Base-by-base conservation (phyloP, 2,797 vertebrate genomes). In the Poliocrania exsul region DNA sequence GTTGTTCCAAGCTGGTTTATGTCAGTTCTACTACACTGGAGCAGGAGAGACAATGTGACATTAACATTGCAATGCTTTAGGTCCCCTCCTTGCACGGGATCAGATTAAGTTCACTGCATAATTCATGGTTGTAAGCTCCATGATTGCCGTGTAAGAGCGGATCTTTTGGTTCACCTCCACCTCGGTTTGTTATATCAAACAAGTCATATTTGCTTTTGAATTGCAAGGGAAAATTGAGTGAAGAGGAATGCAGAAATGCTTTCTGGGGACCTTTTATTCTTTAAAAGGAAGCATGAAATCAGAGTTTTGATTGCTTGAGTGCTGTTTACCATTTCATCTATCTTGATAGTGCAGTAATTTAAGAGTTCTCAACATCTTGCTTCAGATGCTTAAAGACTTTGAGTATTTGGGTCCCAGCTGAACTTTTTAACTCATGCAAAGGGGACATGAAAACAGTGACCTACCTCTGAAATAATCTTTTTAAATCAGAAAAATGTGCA, bases 401-500 rank as follows among this genome's bases (percentile, higher is more conserved):
- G 53, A 88, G 65, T 91, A 78, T 89, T 95, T 87, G 31, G 15
- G 75, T 92, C 86, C 93, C 89, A 83, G 87, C 4, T 96, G 86
- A 95, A 95, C 72, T 90, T 92, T 96, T 85, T 83, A 89, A 95
- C 74, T 96, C 54, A 44, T 81, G 73, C 78, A 80, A 92, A 66
- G 47, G 83, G 77, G 81, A 97, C 82, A 74, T 53, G 62, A 95
- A 94, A 96, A 93, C 29, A 54, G 88, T 97, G 96, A 96, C 79
- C 90, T 96, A 92, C 85, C 72, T 87, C 94, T 93, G 91, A 81
- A 96, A 95, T 91, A 3, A 93, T 95, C 79, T 92, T 92, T 94
- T 78, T 89, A 90, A 97, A 97, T 96, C 91, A 96, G 86, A 97
- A 98, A 97, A 98, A 95, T 74, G 6, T 97, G 90, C 25, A 44